phyloP scores from a whole-genome alignment of 2,113 vertebrate genomes.

The Columbina picui region DNA sequence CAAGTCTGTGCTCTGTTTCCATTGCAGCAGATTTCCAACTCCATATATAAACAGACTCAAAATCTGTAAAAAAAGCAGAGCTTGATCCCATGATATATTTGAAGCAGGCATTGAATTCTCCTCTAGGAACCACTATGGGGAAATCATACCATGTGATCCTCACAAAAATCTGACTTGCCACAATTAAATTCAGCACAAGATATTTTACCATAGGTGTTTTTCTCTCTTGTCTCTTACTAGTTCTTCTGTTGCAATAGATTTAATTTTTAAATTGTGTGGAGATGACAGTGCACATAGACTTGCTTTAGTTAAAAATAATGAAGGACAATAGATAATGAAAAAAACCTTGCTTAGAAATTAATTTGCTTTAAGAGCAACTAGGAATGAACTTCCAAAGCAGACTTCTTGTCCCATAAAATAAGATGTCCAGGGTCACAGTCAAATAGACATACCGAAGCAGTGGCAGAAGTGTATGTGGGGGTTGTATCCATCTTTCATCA shows the following conservation, averaged over 20 bases:
- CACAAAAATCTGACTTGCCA: background rate
- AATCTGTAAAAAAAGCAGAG: background rate
- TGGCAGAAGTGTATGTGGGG: background rate
- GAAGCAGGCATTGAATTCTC: background rate
- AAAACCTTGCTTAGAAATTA: background rate
- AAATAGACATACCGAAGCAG: background rate
- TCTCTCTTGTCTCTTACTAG: background rate
- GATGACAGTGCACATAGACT: background rate
- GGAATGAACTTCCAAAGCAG: background rate
- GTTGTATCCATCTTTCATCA: background rate
- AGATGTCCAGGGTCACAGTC: background rate
- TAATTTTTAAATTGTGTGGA: background rate
- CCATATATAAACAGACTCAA: background rate
- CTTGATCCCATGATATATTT: background rate
- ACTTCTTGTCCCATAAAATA: background rate
- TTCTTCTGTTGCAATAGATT: background rate
- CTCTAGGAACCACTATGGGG: background rate
- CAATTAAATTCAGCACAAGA: background rate
- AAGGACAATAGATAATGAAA: conserved; percentile 1
- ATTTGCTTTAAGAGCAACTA: background rate
- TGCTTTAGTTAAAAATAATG: background rate
- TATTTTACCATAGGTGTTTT: background rate
- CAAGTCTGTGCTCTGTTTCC: background rate
- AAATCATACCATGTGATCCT: background rate
- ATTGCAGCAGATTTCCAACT: background rate